Evolutionary conservation across 2,888 invertebrate genomes (phyloP).

Genomic region (Thalpophila matura): DNA sequence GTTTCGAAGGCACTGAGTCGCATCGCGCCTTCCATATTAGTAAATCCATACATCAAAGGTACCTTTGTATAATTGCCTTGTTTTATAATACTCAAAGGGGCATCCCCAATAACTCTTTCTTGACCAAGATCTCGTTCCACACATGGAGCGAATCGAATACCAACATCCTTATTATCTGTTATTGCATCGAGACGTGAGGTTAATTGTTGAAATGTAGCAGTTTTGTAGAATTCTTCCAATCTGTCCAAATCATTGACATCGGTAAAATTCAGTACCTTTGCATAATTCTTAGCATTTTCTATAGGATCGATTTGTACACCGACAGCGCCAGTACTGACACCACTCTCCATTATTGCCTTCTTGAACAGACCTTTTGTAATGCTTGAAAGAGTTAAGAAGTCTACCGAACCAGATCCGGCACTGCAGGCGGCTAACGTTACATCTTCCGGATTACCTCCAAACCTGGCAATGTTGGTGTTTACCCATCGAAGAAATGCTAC

Average conservation of each 20-base stretch:
- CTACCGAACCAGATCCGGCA: conserved; percentile 75
- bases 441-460: conserved; percentile 78
- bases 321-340: conserved; percentile 64
- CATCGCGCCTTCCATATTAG: conserved; percentile 70
- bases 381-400: conserved; percentile 74
- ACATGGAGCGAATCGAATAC: conserved; percentile 64
- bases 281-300: conserved; percentile 71
- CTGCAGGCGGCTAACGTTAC: conserved; percentile 76
- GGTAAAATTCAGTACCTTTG: conserved; percentile 65
- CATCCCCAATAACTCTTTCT: conserved; percentile 52
- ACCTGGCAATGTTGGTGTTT: conserved; percentile 74
- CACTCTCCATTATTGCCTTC: conserved; percentile 76
- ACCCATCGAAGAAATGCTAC: conserved; percentile 75
- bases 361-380: conserved; percentile 72
- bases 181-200: conserved; percentile 34
- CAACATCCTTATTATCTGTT: conserved; percentile 22
- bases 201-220: conserved; percentile 63
- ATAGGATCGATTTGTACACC: conserved; percentile 73
- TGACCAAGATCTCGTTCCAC: conserved; percentile 64
- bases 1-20: conserved; percentile 57
- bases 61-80: conserved; percentile 47
- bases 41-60: conserved; percentile 66
- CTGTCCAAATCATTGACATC: conserved; percentile 68
- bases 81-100: conserved; percentile 54
- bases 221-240: conserved; percentile 75